Base-by-base conservation (phyloP, 2,797 vertebrate genomes). In the Nannoperca australis region DNA sequence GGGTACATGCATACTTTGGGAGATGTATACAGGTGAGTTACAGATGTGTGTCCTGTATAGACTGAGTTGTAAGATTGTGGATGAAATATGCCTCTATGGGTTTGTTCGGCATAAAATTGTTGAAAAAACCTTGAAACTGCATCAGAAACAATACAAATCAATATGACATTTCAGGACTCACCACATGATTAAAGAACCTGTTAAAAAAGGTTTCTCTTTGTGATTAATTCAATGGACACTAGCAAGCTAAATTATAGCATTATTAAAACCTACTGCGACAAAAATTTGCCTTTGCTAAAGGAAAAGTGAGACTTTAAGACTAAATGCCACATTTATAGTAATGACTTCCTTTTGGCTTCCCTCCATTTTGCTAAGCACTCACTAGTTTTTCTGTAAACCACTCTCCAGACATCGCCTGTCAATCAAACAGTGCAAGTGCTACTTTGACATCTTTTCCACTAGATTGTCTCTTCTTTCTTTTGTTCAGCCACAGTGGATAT, bases 251-350 rank as follows among this genome's bases (percentile, higher is more conserved):
- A 73, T 88, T 22, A 69, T 69, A 11, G 74, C 34, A 60, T 59
- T 44, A 34, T 32, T 7, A 60, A 62, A 40, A 50, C 32, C 18
- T 54, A 8, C 20, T 65, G 30, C 5, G 3, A 59, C 11, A 32
- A 24, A 44, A 15, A 20, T 74, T 55, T 62, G 61, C 10, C 24
- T 10, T 42, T 27, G 30, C 34, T 55, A 32, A 15, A 49, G 68
- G 20, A 59, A 66, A 56, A 72, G 59, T 7, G n/a, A 6, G 15
- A 73, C 32, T 45, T 75, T 47, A 59, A 60, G 49, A 51, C 60
- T 73, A 77, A 88, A 87, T 82, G 78, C n/a, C 73, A 81, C 40
- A 85, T 81, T 73, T 38, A 38, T 6, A 38, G 36, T 85, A 85
- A 79, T 85, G 45, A 72, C 79, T 68, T 79, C 10, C 58, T 63